Evolutionary conservation across 2,888 invertebrate genomes (phyloP), one percentile per base, ranked within the genome.

Genomic region (Spatulosminthurus flaviceps): DNA sequence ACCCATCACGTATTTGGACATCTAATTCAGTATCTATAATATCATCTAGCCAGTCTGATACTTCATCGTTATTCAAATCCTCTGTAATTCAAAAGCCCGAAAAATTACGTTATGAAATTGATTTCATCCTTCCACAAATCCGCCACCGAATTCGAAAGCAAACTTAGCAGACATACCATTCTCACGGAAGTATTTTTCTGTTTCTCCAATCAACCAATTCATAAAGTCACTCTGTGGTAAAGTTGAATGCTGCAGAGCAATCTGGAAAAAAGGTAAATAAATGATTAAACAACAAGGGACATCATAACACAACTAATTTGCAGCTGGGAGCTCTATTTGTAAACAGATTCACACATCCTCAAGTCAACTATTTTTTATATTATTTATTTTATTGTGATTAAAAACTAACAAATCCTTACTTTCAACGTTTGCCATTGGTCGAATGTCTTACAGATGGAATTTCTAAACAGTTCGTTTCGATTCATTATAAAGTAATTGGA

Each of bases 11-110:
- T 29, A 80, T 43, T 22, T 60, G 42, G n/a, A 70, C 61, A 26
- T 80, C 69, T 13, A 80, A 72, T 43, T 80, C 78, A 16, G 61
- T 42, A 43, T 80, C 78, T 19, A 80, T 22, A 5, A 78, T 78
- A 0, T 70, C 74, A 26, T 78, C 80, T 11, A 80, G 61, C 72
- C 75, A 80, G 22, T 80, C 77, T 34, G 78, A 71, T 1, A 80
- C 72, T 60, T 80, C 80, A 34, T 41, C 72, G 24, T 67, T 66
- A 24, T 79, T 72, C 21, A 79, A 22, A 5, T 74, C 51, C 29
- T 34, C 79, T 79, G 43, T 19, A 43, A 73, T 66, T 26, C 13
- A 61, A 28, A 28, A n/a, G n/a, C n/a, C n/a, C n/a, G n/a, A n/a
- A n/a, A n/a, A n/a, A n/a, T n/a, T n/a, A n/a, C n/a, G n/a, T n/a